Percentiles rank a stretch among this genome's conserved stretches.
Evolutionary conservation across 2,797 vertebrate species (phyloP).

Genomic region (Capromys pilorides): DNA sequence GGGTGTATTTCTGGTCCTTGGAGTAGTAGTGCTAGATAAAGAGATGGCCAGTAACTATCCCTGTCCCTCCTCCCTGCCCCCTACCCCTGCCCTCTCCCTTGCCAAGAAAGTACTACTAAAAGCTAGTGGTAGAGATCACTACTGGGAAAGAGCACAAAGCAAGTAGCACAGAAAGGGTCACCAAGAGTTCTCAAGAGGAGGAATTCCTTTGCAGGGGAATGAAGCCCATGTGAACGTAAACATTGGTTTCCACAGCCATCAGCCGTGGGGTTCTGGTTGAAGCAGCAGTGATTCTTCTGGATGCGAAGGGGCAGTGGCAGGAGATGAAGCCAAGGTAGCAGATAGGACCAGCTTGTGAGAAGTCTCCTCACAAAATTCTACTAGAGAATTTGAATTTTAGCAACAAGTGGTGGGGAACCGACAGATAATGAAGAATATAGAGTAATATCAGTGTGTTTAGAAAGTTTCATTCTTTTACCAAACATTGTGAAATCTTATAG

Average conservation of each 20-base stretch:
- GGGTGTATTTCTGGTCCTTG: not conserved
- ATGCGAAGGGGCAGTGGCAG: not conserved
- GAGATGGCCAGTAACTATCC: not conserved
- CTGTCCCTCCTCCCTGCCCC: no score
- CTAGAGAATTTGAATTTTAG: not conserved
- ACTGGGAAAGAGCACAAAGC: not conserved
- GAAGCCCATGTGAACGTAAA: not conserved
- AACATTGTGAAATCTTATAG: not conserved
- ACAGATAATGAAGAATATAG: not conserved
- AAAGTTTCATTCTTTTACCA: not conserved
- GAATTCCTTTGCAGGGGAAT: not conserved
- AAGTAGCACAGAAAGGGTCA: not conserved
- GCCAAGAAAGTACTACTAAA: not conserved
- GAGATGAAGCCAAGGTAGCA: not conserved
- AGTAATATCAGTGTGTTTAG: not conserved
- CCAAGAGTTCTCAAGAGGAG: not conserved
- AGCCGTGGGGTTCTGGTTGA: not conserved
- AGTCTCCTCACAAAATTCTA: not conserved
- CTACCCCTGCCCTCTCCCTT: no score
- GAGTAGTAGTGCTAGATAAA: not conserved
- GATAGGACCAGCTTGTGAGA: not conserved
- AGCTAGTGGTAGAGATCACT: not conserved
- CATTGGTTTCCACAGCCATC: not conserved
- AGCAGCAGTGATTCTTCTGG: not conserved
- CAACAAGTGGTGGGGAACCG: not conserved